These are phyloP conservation scores for Protosalanx chinensis DNA, from an alignment of 2,797 vertebrate species.

Conservation along the genomic window DNA sequence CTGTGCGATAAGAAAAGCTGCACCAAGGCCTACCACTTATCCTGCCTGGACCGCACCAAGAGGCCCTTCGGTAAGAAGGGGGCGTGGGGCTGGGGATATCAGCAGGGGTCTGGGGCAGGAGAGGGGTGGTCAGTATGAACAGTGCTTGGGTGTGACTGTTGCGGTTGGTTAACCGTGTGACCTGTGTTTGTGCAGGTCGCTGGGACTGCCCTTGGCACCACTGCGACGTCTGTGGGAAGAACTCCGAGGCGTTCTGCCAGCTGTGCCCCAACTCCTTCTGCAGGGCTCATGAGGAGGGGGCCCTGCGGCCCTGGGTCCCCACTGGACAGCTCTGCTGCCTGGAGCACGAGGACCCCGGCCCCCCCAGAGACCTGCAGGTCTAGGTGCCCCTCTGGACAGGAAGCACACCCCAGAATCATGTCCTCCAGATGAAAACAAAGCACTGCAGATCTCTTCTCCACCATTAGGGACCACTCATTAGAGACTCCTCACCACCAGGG, in stretches of 20 bases:
- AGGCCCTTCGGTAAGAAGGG: conserved; percentile 87
- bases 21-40: conserved; percentile 95
- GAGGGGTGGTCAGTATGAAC: too few species aligned
- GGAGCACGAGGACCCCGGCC: conserved; percentile 80
- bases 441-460: conserved; percentile 63
- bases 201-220: conserved; percentile 99
- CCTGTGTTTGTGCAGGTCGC: conserved; percentile 74
- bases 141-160: too few species aligned
- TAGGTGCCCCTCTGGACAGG: conserved; percentile 12
- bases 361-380: conserved; percentile 45
- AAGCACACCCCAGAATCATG: conserved; percentile 10
- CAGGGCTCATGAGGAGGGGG: conserved; percentile 88
- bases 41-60: conserved; percentile 91
- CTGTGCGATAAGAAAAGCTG: conserved; percentile 91
- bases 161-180: too few species aligned
- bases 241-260: conserved; percentile 89
- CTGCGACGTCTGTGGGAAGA: conserved; percentile 95
- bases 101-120: too few species aligned
- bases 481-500: conserved; percentile 60
- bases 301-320: conserved; percentile 68
- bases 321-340: conserved; percentile 83
- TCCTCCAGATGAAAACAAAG: conserved; percentile 42
- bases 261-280: conserved; percentile 98
- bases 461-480: too few species aligned
- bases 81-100: neutral